A percentile compares a stretch with the other conserved stretches of the same genome.
Conservation (phyloP, 2,797 vertebrate genomes). For the Amphiprion clarkii region DNA sequence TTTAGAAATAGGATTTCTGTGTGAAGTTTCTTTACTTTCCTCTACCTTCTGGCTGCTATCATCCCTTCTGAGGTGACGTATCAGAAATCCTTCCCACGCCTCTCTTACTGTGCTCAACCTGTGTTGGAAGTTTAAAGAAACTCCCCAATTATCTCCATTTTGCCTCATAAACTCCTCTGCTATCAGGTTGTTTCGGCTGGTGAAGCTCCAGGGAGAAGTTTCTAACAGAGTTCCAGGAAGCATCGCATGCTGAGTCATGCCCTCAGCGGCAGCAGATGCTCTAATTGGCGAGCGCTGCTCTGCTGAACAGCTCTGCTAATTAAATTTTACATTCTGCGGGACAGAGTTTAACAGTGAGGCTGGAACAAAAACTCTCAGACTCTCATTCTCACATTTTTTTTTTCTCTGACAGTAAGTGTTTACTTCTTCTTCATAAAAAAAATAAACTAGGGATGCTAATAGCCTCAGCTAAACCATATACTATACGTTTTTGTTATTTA, state of each 20-base stretch:
- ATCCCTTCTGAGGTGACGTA: background rate
- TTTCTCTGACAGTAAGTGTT: background rate
- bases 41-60: background rate
- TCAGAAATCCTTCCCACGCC: background rate
- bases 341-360: slow-evolving; percentile 7
- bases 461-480: too few species aligned
- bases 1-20: too few species aligned
- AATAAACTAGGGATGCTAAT: too few species aligned
- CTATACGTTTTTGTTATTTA: too few species aligned
- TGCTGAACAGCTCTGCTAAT: slow-evolving; percentile 28
- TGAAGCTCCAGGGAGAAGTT: slow-evolving; percentile 20
- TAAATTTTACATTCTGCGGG: slow-evolving; percentile 10
- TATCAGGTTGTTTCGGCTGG: slow-evolving; percentile 8
- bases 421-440: background rate
- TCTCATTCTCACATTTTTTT: too few species aligned
- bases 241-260: slow-evolving; percentile 26
- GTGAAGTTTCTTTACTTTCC: too few species aligned
- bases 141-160: slow-evolving; percentile 16
- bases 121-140: background rate
- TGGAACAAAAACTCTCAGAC: too few species aligned
- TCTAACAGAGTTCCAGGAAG: slow-evolving; percentile 43
- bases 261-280: slow-evolving; percentile 38
- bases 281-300: slow-evolving; percentile 24
- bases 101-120: background rate
- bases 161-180: slow-evolving; percentile 4